phyloP scores from a whole-genome alignment of 2,113 vertebrate species.

The Cinclus mexicanus region DNA sequence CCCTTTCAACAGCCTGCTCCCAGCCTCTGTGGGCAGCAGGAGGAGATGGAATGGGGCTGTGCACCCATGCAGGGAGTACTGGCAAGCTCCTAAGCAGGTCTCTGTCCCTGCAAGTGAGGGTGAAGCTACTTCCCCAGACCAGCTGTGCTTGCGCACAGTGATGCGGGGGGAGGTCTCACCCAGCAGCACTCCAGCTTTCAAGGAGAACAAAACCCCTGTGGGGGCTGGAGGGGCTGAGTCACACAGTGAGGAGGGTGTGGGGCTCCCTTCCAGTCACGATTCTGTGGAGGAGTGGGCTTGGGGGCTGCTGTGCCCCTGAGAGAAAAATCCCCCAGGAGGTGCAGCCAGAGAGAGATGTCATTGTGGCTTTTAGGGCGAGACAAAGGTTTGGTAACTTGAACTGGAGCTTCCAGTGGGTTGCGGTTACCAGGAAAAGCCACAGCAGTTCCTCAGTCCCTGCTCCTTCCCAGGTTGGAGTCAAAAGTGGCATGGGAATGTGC shows the following conservation, averaged over 20 bases:
- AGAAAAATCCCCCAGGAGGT: background rate
- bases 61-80: accelerated
- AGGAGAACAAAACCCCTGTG: constrained; percentile 37
- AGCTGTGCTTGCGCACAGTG: background rate
- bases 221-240: constrained; percentile 61
- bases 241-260: background rate
- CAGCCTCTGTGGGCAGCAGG: background rate
- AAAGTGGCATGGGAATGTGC: background rate
- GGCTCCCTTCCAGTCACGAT: constrained; percentile 38
- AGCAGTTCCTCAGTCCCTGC: background rate
- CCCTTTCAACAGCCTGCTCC: background rate
- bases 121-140: background rate
- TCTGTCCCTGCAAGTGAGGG: background rate
- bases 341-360: background rate
- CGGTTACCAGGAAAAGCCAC: background rate
- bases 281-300: background rate
- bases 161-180: background rate
- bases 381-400: background rate
- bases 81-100: background rate
- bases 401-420: background rate
- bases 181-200: background rate
- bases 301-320: background rate
- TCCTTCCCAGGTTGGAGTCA: background rate
- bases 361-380: background rate
- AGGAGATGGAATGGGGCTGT: background rate